Percentiles rank a stretch among this genome's conserved stretches.
Conservation (phyloP, 1,140 invertebrate genomes). For the Patella vulgata region DNA sequence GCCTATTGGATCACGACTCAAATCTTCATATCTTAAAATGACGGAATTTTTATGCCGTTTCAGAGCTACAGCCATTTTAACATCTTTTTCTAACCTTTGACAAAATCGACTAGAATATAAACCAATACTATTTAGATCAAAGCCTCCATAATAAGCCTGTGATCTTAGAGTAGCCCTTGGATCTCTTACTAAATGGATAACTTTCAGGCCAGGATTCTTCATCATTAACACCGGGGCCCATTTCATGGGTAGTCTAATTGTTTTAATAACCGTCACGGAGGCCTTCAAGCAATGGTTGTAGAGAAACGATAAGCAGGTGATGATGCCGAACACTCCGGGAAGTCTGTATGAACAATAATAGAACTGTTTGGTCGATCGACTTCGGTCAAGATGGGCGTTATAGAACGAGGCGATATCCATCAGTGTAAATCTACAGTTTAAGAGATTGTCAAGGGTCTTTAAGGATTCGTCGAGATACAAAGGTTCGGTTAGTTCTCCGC, state of each 20-base stretch:
- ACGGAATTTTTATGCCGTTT: constrained; percentile 8
- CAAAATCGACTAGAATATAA: no score
- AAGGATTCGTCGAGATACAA: no score
- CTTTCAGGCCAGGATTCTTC: constrained; percentile 4
- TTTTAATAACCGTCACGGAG: no score
- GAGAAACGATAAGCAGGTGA: no score
- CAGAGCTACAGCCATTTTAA: constrained; percentile 2
- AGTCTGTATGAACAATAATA: constrained; percentile 1
- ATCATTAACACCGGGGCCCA: constrained; percentile 1
- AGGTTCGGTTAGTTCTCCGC: no score
- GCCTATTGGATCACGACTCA: constrained; percentile 3
- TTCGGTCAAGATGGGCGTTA: no score
- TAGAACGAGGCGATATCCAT: no score
- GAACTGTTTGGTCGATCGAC: constrained; percentile 6
- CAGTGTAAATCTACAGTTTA: no score
- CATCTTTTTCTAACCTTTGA: constrained; percentile 1
- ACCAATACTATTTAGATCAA: neutral
- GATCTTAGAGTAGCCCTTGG: constrained; percentile 12
- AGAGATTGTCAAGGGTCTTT: no score
- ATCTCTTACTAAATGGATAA: constrained; percentile 14
- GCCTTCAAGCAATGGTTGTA: no score
- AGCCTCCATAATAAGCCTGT: neutral
- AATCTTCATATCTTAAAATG: constrained; percentile 13
- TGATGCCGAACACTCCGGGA: no score
- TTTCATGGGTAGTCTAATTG: constrained; percentile 7